phyloP scores from a whole-genome alignment of 2,113 vertebrate genomes.

The Stercorarius parasiticus region DNA sequence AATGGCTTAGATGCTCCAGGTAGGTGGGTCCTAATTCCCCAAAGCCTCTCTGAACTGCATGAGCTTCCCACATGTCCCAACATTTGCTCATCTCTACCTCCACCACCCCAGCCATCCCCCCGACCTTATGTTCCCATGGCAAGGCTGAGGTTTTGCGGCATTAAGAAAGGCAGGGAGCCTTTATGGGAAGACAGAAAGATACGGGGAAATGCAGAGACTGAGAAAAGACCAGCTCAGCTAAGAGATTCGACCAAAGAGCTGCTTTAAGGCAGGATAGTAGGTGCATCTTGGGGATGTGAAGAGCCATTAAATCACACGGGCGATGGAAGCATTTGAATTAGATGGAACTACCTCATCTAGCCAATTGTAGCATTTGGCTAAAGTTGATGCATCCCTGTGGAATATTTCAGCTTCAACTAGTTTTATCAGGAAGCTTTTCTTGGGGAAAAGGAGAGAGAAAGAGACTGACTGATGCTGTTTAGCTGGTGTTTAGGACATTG shows the following conservation, averaged over 20 bases:
- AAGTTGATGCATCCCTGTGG: neutral
- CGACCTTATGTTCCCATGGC: neutral
- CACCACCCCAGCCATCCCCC: fast-evolving
- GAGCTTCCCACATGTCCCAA: neutral
- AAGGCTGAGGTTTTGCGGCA: neutral
- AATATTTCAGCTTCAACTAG: neutral
- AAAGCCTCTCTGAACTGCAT: neutral
- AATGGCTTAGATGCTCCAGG: neutral
- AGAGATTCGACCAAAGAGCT: neutral
- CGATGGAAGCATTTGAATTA: neutral
- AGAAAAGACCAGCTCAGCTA: neutral
- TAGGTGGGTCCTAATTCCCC: neutral
- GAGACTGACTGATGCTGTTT: neutral
- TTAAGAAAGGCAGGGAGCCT: neutral
- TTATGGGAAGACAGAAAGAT: neutral
- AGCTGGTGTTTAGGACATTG: neutral
- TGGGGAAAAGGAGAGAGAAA: neutral
- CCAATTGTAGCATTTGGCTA: neutral
- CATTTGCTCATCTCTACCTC: neutral
- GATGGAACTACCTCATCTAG: neutral
- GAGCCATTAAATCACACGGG: neutral
- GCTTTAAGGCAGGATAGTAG: neutral
- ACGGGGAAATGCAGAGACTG: neutral
- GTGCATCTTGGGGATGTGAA: neutral
- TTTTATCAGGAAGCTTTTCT: neutral